A percentile compares a stretch with the other conserved stretches of the same genome.
Evolutionary conservation across 2,797 vertebrate species (phyloP).

Genomic region (Cyclopterus lumpus): DNA sequence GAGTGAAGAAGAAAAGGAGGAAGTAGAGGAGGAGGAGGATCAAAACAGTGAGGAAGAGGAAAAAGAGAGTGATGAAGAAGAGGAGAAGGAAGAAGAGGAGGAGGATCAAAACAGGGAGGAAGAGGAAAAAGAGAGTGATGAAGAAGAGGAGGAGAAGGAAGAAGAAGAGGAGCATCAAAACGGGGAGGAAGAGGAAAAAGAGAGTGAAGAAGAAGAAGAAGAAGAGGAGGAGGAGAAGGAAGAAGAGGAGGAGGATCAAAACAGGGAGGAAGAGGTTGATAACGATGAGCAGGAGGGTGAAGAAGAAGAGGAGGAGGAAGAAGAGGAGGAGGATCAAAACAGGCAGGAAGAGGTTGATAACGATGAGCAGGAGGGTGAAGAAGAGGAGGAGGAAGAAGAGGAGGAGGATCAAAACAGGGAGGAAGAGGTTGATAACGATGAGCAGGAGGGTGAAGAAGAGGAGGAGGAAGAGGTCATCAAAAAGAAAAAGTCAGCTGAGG

Average conservation of each 20-base stretch:
- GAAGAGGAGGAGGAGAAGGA: slow-evolving; percentile 1
- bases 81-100: accelerated
- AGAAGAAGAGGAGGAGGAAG: accelerated
- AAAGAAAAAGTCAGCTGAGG: slow-evolving; percentile 23
- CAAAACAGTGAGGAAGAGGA: accelerated
- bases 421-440: not conserved
- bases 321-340: not conserved
- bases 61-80: accelerated
- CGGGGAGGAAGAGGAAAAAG: accelerated
- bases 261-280: accelerated
- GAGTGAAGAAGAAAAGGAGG: not conserved
- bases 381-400: not conserved
- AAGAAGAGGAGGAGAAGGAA: not conserved
- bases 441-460: not conserved
- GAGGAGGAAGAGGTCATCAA: slow-evolving; percentile 21
- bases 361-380: not conserved
- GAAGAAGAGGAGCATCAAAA: not conserved
- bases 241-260: not conserved
- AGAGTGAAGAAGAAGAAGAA: not conserved
- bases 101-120: not conserved
- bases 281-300: accelerated
- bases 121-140: not conserved
- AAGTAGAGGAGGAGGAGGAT: not conserved
- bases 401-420: too few species aligned
- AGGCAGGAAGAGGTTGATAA: not conserved